A percentile compares a stretch with the other conserved stretches of the same genome.
These are phyloP conservation scores for Percopsis transmontana DNA, from an alignment of 2,113 vertebrate species.

Conservation along the genomic window DNA sequence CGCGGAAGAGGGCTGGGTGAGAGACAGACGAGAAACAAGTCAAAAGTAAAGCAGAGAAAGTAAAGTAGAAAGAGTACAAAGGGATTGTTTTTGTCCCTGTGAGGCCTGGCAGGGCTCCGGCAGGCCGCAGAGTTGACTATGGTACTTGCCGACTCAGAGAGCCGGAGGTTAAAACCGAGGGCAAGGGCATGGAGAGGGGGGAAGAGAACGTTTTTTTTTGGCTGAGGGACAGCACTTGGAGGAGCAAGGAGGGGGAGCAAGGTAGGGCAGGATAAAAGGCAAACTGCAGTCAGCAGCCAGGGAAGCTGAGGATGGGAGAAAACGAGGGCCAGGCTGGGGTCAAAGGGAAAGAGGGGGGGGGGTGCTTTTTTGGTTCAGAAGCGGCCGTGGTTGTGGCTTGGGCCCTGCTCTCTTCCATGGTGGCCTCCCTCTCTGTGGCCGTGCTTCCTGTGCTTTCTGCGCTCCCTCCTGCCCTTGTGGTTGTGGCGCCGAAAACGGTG, in stretches of 20 bases:
- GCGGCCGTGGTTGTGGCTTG: constrained; percentile 70
- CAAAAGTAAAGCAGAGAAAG: constrained; percentile 29
- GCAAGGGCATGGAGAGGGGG: constrained; percentile 2
- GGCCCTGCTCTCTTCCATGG: constrained; percentile 67
- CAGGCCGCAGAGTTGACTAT: constrained; percentile 60
- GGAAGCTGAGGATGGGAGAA: constrained; percentile 9
- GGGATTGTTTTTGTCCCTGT: constrained; percentile 65
- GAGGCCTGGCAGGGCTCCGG: constrained; percentile 46
- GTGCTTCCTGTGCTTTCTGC: constrained; percentile 87
- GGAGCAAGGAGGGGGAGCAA: background rate
- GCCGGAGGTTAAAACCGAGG: constrained; percentile 16
- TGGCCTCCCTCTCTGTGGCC: constrained; percentile 74
- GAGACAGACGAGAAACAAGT: constrained; percentile 23
- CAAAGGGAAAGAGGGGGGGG: constrained; percentile 6
- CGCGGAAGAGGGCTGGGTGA: constrained; percentile 23
- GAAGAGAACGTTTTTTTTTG: constrained; percentile 33
- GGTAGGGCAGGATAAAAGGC: constrained; percentile 23
- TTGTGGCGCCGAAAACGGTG: constrained; percentile 86
- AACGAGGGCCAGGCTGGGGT: constrained; percentile 9
- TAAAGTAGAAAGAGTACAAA: constrained; percentile 60
- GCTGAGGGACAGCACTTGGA: constrained; percentile 19
- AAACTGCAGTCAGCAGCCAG: constrained; percentile 42
- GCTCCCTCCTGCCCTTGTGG: constrained; percentile 86
- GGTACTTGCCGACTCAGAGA: constrained; percentile 51
- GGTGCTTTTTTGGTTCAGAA: constrained; percentile 76